Evolutionary conservation across 2,888 invertebrate genomes (phyloP).

Genomic region (Tipula lateralis): DNA sequence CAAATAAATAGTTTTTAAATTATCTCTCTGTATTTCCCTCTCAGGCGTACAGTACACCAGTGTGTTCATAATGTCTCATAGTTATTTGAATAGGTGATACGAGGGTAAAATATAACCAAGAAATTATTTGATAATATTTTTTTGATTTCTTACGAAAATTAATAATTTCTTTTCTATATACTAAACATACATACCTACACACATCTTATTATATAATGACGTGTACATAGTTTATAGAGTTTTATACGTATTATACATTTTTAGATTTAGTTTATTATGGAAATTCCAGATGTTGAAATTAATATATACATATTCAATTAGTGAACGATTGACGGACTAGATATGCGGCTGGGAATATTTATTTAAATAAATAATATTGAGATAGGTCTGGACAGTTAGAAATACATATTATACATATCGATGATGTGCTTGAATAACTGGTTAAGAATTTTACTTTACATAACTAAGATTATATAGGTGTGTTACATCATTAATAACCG

Average conservation of each 20-base stretch:
- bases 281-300: not conserved
- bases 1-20: not conserved
- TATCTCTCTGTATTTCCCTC: not conserved
- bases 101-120: not conserved
- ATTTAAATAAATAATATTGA: not conserved
- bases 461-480: not conserved
- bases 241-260: not conserved
- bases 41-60: not conserved
- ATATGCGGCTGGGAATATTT: not conserved
- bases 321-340: not conserved
- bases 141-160: not conserved
- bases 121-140: not conserved
- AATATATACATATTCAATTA: not conserved
- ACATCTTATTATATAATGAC: too few species aligned
- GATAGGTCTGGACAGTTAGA: not conserved
- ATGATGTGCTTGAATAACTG: not conserved
- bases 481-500: not conserved
- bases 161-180: too few species aligned
- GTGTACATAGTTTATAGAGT: not conserved
- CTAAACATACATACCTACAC: too few species aligned
- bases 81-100: not conserved
- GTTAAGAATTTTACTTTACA: not conserved
- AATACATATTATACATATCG: not conserved
- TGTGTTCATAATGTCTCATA: not conserved
- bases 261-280: not conserved